phyloP scores from a whole-genome alignment of 2,113 vertebrate genomes.

The Mobula hypostoma region DNA sequence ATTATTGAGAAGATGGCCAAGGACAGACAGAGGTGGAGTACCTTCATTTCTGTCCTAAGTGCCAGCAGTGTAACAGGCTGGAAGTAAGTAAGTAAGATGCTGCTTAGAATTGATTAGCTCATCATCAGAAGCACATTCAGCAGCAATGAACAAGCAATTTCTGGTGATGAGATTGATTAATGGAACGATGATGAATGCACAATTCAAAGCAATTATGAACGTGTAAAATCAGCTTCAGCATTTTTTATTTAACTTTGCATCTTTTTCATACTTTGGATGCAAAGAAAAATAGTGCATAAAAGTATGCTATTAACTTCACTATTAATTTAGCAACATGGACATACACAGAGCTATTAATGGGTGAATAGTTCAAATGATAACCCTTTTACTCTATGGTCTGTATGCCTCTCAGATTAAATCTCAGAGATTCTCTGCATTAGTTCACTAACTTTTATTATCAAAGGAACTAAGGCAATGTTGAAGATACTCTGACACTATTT shows the following conservation, averaged over 20 bases:
- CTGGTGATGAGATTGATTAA: not conserved
- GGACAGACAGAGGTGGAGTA: no score
- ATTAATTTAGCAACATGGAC: not conserved
- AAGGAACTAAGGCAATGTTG: not conserved
- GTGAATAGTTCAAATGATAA: not conserved
- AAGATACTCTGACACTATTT: not conserved
- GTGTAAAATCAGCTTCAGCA: not conserved
- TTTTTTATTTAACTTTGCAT: not conserved
- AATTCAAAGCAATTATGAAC: not conserved
- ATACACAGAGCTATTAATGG: not conserved
- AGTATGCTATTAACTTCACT: not conserved
- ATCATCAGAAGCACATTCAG: not conserved
- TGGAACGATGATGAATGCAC: no score
- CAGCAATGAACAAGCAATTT: not conserved
- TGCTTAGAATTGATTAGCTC: not conserved
- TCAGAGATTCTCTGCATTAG: not conserved
- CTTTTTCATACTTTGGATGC: not conserved
- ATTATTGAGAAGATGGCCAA: no score
- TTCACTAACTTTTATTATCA: not conserved
- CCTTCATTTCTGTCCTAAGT: no score
- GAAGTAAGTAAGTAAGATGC: not conserved
- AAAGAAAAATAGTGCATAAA: not conserved
- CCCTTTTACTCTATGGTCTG: not conserved
- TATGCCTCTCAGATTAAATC: not conserved
- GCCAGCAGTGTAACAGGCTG: no score